A percentile compares a stretch with the other conserved stretches of the same genome.
These are phyloP conservation scores for Lutraria lutraria DNA, from an alignment of 2,888 invertebrate genomes.

Conservation along the genomic window DNA sequence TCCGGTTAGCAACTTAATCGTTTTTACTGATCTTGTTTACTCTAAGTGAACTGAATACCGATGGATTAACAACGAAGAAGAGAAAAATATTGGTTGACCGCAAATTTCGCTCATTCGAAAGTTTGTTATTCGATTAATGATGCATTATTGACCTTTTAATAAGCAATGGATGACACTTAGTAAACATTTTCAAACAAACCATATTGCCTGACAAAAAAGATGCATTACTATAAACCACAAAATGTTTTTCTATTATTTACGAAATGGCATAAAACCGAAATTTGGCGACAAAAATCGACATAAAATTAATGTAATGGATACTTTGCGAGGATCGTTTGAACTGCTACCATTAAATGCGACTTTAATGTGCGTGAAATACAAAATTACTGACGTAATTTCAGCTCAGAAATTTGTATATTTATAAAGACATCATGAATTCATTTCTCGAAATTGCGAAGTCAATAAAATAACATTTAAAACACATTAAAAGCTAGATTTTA, in stretches of 20 bases:
- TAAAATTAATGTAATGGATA: slow-evolving; percentile 16
- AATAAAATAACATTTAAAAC: slow-evolving; percentile 58
- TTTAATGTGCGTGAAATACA: slow-evolving; percentile 51
- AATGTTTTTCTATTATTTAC: slow-evolving; percentile 20
- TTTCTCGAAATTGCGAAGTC: slow-evolving; percentile 45
- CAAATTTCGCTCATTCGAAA: not conserved
- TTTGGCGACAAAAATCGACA: slow-evolving; percentile 9
- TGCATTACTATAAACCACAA: not conserved
- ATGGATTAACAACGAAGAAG: not conserved
- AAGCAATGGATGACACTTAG: not conserved
- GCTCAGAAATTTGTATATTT: slow-evolving; percentile 47
- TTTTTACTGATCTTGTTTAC: not conserved
- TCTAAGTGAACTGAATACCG: not conserved
- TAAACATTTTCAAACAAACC: not conserved
- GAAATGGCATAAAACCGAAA: slow-evolving; percentile 19
- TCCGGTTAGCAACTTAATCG: not conserved
- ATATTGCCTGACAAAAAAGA: slow-evolving; percentile 12
- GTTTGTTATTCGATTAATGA: slow-evolving; percentile 8
- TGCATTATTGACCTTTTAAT: slow-evolving; percentile 7
- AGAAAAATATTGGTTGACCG: not conserved
- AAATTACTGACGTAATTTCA: slow-evolving; percentile 47
- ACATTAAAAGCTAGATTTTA: slow-evolving; percentile 41
- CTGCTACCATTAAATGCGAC: slow-evolving; percentile 31
- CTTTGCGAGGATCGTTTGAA: not conserved
- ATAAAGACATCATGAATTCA: slow-evolving; percentile 57